Evolutionary conservation across 2,797 vertebrate genomes (phyloP), one percentile per base, ranked within the genome.

Genomic region (Lemur catta): DNA sequence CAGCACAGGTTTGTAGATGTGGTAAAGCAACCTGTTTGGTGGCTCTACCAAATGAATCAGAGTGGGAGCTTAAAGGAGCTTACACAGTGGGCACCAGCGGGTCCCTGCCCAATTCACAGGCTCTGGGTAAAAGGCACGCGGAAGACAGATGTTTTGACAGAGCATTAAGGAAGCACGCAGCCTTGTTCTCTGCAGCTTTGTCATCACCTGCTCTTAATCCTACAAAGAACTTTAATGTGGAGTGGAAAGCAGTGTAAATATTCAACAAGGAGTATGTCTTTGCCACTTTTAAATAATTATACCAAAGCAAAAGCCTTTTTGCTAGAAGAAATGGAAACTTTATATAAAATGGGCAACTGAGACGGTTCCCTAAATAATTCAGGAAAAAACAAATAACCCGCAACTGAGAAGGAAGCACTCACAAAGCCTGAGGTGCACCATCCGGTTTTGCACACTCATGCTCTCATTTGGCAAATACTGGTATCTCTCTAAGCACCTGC

Each of bases 181-280:
- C 4, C 35, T 72, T 75, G 81, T 59, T 65, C 69, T 86, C 63
- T 14, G 35, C 20, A 71, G 28, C 50, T 72, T 43, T 74, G 20
- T 61, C 90, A 33, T 86, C 61, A 24, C 33, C 87, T 87, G 89
- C 43, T 76, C 93, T 96, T 82, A 94, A 86, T 87, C n/a, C 75
- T 55, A 52, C 14, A 46, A 69, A 92, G 87, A 89, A 59, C 43
- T 76, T 84, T 55, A n/a, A 41, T 41, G 71, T 30, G 28, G 22
- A 55, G 4, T 20, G 46, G 63, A 81, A 91, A 87, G 59, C 30
- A 43, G 18, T 46, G 20, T 28, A 72, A 94, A 96, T 79, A 57
- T 67, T 89, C 81, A 26, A 26, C 38, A 61, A 78, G 35, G 35
- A 1, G 17, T 28, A 61, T 18, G 35, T 38, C 28, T 59, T 89